Evolutionary conservation across 2,113 vertebrate genomes (phyloP), one percentile per base, ranked within the genome.

Genomic region (Bolborhynchus lineola): DNA sequence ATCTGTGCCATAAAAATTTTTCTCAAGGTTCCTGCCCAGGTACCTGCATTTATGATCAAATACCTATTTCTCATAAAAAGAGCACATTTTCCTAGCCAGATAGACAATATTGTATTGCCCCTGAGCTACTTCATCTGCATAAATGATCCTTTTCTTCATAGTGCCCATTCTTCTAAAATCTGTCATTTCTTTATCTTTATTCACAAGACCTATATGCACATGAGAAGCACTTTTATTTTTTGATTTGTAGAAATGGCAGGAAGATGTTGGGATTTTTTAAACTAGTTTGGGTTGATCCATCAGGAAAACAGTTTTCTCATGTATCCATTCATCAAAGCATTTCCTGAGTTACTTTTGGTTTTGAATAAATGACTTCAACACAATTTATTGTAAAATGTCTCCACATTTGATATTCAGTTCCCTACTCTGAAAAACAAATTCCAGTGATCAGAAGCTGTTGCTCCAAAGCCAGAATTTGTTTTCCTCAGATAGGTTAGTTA

Each of bases 401-500:
- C 37, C 7, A 57, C 20, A 60, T 86, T 74, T 47, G 37, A 63
- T 86, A 82, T 37, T 47, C 42, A 63, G 37, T 63, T 92, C 17
- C 26, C 55, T 6, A 94, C 29, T 19, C 25, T 74, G 65, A 90
- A 78, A 92, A 92, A 57, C 20, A 71, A 92, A 67, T 64, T 88
- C 16, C 18, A 71, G 10, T 77, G 46, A 92, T 90, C 55, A 81
- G 76, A 90, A 86, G 68, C 39, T 72, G 20, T 64, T 81, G 29
- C 62, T 81, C 37, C 29, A 88, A 90, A 95, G 46, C 21, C 64
- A 88, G 64, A 72, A 86, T 91, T 86, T 68, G 25, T 86, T 96
- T 92, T 75, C 46, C 44, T 71, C 26, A 59, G 62, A 71, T 72
- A 29, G 82, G 74, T 71, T 74, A 69, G 37, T 35, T 88, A 47